Conservation (phyloP, 1,140 invertebrate species). For the Brachionus rubens region DNA sequence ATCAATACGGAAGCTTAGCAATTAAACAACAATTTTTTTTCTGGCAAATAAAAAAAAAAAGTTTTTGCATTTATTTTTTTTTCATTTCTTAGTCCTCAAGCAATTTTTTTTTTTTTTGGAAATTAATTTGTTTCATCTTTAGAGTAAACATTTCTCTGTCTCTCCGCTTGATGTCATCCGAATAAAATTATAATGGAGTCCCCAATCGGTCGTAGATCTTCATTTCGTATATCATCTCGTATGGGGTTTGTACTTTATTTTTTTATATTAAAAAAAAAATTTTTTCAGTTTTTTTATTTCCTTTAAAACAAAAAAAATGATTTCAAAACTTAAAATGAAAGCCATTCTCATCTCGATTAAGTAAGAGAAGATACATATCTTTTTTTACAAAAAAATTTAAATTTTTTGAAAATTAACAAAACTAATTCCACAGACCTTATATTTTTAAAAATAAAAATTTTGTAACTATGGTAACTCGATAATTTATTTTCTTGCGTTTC, state of each 20-base stretch:
- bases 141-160: too few relatives aligned
- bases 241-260: conserved; percentile 19
- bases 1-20: too few relatives aligned
- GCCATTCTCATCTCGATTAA: neutral
- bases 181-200: too few relatives aligned
- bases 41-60: too few relatives aligned
- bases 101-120: too few relatives aligned
- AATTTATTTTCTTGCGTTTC: conserved; percentile 29
- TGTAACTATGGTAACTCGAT: neutral
- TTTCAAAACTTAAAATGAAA: neutral
- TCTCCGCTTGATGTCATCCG: too few relatives aligned
- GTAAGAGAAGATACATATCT: neutral
- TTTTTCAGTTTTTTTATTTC: too few relatives aligned
- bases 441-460: neutral
- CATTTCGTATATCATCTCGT: neutral
- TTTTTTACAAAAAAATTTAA: neutral
- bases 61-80: too few relatives aligned
- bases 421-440: neutral
- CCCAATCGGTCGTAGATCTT: neutral
- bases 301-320: neutral
- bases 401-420: neutral
- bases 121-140: too few relatives aligned
- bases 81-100: too few relatives aligned
- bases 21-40: too few relatives aligned
- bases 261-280: neutral